Evolutionary conservation across 2,888 invertebrate species (phyloP), one percentile per base, ranked within the genome.

Genomic region (Ochropacha duplaris): DNA sequence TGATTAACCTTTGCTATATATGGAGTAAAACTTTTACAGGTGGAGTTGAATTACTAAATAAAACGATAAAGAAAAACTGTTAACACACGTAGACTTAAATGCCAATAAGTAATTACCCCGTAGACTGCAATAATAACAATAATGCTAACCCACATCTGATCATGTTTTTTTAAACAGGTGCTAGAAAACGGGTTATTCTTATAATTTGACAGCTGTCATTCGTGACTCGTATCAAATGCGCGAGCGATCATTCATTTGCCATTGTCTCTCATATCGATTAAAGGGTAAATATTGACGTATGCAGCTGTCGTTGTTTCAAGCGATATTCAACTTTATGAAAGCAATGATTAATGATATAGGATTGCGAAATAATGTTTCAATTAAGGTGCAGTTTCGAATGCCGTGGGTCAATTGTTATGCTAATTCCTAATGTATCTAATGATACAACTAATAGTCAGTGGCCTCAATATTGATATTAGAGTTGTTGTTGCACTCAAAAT

Each of bases 201-300:
- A 65, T 70, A 70, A 66, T 76, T 79, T 82, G 84, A 81, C 88
- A 88, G 81, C 78, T 86, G 86, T 81, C 81, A 82, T 61, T 72
- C 69, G 65, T 71, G 69, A 73, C 66, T 66, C 31, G 31, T 66
- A 74, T 77, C 73, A 72, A 70, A 65, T 68, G 69, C 22, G 64
- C 63, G 52, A 58, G 60, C 49, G 50, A 63, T 66, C 26, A 44
- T 22, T 39, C 36, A 59, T 54, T 62, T 58, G 54, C 28, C 56
- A 60, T 62, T 56, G 52, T 59, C 55, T 67, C 58, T 62, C 54
- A 59, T 60, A 61, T 62, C 57, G 59, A 62, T 61, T 61, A 61
- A 65, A 52, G 60, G 54, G 54, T 54, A 57, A 56, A 52, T 31
- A 31, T 31, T 50, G 50, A 50, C 31, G 57, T 63, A 58, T 56